Conservation (phyloP, 2,888 invertebrate species). For the Euzetes globulus region DNA sequence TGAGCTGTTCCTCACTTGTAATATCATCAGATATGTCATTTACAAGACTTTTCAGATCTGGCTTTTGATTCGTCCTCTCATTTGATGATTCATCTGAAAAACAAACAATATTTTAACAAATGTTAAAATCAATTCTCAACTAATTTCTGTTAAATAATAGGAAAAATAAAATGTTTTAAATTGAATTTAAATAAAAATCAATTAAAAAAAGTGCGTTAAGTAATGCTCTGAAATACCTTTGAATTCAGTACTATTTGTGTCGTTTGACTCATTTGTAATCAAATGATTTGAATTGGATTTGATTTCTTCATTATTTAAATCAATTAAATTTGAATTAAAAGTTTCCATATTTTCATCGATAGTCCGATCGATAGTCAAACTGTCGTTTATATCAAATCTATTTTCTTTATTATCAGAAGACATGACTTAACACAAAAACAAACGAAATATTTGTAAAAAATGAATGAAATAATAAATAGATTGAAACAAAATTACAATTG, state of each 20-base stretch:
- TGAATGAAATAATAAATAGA: not conserved
- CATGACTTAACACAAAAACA: not conserved
- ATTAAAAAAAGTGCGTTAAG: not conserved
- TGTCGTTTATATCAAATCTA: not conserved
- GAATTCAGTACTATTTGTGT: not conserved
- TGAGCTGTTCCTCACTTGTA: not conserved
- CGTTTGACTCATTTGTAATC: not conserved
- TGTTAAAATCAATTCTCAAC: too few species aligned
- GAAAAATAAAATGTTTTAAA: not conserved
- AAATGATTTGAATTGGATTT: not conserved
- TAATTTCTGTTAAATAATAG: not conserved
- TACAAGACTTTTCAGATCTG: not conserved
- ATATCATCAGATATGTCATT: not conserved
- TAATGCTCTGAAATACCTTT: not conserved
- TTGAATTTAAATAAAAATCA: not conserved
- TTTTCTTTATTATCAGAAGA: not conserved
- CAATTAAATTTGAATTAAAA: not conserved
- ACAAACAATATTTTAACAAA: too few species aligned
- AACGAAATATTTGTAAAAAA: not conserved
- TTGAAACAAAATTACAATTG: not conserved
- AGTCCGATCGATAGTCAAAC: not conserved
- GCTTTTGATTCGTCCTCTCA: too few species aligned
- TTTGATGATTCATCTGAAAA: too few species aligned
- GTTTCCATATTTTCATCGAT: not conserved
- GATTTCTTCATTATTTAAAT: not conserved